phyloP scores from a whole-genome alignment of 2,797 vertebrate genomes.

The Thripadectes ignobilis region DNA sequence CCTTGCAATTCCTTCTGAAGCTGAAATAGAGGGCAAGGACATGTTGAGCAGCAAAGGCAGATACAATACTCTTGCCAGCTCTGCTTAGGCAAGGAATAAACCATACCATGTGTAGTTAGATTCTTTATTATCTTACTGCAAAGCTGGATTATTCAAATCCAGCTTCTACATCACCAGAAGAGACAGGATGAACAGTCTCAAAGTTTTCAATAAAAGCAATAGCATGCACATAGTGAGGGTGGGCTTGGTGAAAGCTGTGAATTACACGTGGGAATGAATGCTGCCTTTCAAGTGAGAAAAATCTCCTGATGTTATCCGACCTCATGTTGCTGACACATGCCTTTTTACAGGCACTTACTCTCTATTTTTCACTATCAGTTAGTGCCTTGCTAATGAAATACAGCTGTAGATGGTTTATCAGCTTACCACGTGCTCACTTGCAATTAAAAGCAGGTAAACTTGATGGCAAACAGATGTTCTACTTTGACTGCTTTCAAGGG shows the following conservation, averaged over 20 bases:
- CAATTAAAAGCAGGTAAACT: not conserved
- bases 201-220: not conserved
- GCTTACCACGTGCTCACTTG: not conserved
- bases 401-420: not conserved
- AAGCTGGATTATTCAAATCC: not conserved
- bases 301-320: not conserved
- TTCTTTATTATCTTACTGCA: not conserved
- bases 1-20: not conserved
- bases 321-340: not conserved
- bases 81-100: not conserved
- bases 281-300: not conserved
- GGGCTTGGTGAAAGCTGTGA: not conserved
- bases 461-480: not conserved
- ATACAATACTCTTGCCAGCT: not conserved
- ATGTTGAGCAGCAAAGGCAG: not conserved
- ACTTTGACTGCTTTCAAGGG: not conserved
- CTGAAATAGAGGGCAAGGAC: not conserved
- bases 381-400: not conserved
- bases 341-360: not conserved
- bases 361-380: not conserved
- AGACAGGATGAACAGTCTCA: not conserved
- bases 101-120: not conserved
- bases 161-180: not conserved
- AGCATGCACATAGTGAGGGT: not conserved
- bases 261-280: not conserved